phyloP scores from a whole-genome alignment of 2,888 invertebrate species.

The Blastobasis adustella region DNA sequence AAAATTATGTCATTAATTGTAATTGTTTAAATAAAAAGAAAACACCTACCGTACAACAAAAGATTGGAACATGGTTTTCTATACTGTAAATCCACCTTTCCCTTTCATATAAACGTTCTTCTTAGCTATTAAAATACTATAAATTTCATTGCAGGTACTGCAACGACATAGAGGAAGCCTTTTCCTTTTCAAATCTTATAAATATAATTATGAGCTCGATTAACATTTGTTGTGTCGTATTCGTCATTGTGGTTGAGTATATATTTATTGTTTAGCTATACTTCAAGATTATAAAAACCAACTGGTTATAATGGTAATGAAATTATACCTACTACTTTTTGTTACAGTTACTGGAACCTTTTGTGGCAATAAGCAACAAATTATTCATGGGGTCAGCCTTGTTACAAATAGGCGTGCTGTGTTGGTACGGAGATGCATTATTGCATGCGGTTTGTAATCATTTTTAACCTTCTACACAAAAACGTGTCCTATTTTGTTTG shows the following conservation, averaged over 20 bases:
- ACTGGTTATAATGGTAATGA: not conserved
- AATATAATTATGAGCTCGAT: constrained; percentile 61
- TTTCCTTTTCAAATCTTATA: constrained; percentile 50
- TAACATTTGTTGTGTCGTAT: constrained; percentile 64
- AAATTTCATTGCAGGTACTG: constrained; percentile 47
- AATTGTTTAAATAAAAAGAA: not conserved
- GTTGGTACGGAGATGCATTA: constrained; percentile 67
- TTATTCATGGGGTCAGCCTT: constrained; percentile 53
- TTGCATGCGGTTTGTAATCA: constrained; percentile 48
- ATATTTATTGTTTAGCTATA: not conserved
- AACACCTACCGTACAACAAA: not conserved
- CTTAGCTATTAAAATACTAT: not conserved
- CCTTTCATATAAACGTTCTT: not conserved
- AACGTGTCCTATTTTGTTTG: no score
- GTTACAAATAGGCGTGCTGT: constrained; percentile 61
- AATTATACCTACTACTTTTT: not conserved
- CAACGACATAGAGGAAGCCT: constrained; percentile 57
- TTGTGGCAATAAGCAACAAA: constrained; percentile 55
- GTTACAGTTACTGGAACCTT: constrained; percentile 57
- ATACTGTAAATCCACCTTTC: not conserved
- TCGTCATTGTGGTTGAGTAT: constrained; percentile 51
- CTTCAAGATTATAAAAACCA: not conserved
- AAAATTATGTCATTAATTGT: no score
- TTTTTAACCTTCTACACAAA: no score
- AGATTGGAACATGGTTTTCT: not conserved